Conservation (phyloP, 2,797 vertebrate genomes). For the Euthynnus affinis region DNA sequence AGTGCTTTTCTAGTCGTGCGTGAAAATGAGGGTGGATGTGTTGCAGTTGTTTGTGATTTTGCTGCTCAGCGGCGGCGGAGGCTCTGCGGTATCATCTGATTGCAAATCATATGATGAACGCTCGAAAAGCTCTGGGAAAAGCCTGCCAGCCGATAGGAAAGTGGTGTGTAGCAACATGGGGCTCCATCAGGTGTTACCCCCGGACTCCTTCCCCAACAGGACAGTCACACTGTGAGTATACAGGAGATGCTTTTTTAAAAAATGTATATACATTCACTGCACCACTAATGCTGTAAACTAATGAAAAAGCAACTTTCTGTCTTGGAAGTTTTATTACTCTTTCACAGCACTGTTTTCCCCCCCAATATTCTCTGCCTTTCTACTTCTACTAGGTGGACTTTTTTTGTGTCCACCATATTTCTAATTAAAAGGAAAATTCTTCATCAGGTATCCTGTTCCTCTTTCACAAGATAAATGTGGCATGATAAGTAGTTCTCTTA, state of each 20-base stretch:
- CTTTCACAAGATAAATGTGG: not conserved
- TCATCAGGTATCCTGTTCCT: not conserved
- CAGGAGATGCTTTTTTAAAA: not conserved
- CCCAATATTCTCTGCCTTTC: not conserved
- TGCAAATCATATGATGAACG: slow-evolving; percentile 91
- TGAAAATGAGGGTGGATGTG: slow-evolving; percentile 77
- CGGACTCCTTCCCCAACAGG: slow-evolving; percentile 91
- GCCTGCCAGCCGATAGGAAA: slow-evolving; percentile 79
- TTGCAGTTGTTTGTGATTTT: slow-evolving; percentile 69
- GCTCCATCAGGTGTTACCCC: slow-evolving; percentile 88
- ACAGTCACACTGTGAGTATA: slow-evolving; percentile 96
- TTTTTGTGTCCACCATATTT: not conserved
- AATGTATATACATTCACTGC: not conserved
- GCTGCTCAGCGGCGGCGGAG: slow-evolving; percentile 68
- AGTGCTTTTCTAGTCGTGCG: slow-evolving; percentile 30
- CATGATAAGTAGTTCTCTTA: not conserved
- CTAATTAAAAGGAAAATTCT: not conserved
- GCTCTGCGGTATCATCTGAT: slow-evolving; percentile 80
- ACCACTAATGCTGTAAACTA: not conserved
- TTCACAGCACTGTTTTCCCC: too few relatives aligned
- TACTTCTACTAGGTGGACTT: not conserved
- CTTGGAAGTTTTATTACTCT: not conserved
- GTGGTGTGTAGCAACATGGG: slow-evolving; percentile 95
- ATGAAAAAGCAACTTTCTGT: not conserved
- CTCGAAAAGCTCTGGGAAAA: slow-evolving; percentile 77